Evolutionary conservation across 1,140 invertebrate genomes (phyloP), one percentile per base, ranked within the genome.

Genomic region (Vollenhovia emeryi): DNA sequence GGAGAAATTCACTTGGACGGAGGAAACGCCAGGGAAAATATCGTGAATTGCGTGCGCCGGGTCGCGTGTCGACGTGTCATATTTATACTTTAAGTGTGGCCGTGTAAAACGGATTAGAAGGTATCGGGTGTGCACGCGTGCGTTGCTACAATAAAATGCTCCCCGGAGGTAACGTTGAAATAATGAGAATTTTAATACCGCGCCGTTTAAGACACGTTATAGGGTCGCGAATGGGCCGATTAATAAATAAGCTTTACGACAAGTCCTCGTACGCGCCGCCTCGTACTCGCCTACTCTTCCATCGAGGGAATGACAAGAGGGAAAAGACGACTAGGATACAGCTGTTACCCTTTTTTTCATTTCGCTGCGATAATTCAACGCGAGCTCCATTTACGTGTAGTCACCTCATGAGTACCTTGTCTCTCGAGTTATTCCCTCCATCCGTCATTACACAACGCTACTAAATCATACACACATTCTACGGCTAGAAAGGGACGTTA

Each of bases 261-360:
- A 57, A 40, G 8, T 78, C 7, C 7, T 36, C 11, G 36, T 15
- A n/a, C n/a, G 36, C 9, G 18, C 15, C 66, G 48, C 7, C 13
- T 62, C 13, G 40, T 43, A 30, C 11, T 48, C n/a, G 11, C 27
- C 24, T 33, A 24, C n/a, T 40, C 33, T 74, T 8, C 5, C 21
- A 62, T 59, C 40, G 27, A 11, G 68, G 36, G 27, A 64, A 48
- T 2, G 30, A 13, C 3, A 50, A 6, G 11, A 43, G 6, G 13
- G 33, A 45, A 36, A 30, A 52, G 24, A 24, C 50, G 24, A 48
- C 50, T 11, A 66, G 43, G 45, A 79, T 50, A 79, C 11, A 50
- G 43, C n/a, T 66, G 59, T 66, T 66, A 11, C 11, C 13, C 8
- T 66, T 79, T 78, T n/a, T 78, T 78, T 78, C 27, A 64, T 78